Percentiles rank a stretch among this genome's conserved stretches.
These are phyloP conservation scores for Panzeria rudis DNA, from an alignment of 2,888 invertebrate genomes.

Conservation along the genomic window DNA sequence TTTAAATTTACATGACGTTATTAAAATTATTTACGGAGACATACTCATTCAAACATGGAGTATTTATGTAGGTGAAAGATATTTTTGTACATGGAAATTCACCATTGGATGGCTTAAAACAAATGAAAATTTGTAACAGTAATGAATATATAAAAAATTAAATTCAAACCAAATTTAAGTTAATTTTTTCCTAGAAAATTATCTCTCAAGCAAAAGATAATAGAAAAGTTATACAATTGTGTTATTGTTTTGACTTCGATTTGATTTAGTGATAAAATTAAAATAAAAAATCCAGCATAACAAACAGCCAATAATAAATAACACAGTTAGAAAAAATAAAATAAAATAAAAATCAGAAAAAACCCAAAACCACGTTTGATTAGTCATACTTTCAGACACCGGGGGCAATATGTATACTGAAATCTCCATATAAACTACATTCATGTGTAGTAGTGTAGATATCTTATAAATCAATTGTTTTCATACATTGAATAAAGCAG, in stretches of 20 bases:
- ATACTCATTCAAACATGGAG: not conserved
- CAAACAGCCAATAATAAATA: conserved; percentile 18
- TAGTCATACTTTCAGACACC: conserved; percentile 61
- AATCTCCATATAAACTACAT: no score
- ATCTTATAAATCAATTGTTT: conserved; percentile 18
- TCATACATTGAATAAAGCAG: conserved; percentile 17
- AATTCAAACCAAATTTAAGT: not conserved
- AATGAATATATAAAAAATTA: not conserved
- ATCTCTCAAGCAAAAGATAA: not conserved
- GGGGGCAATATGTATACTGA: not conserved
- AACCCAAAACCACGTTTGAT: conserved; percentile 57
- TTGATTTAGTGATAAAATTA: not conserved
- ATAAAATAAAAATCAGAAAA: conserved; percentile 22
- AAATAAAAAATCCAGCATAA: not conserved
- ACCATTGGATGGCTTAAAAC: not conserved
- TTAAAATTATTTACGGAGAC: not conserved
- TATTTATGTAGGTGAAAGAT: not conserved
- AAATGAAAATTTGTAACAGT: not conserved
- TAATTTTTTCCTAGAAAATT: not conserved
- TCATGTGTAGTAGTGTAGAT: not conserved
- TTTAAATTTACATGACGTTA: conserved; percentile 18
- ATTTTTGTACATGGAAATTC: not conserved
- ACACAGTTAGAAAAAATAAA: conserved; percentile 9
- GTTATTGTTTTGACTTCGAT: conserved; percentile 14
- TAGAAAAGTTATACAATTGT: conserved; percentile 5